A percentile compares a stretch with the other conserved stretches of the same genome.
Evolutionary conservation across 2,888 invertebrate genomes (phyloP).

Genomic region (Druceiella hillmani): DNA sequence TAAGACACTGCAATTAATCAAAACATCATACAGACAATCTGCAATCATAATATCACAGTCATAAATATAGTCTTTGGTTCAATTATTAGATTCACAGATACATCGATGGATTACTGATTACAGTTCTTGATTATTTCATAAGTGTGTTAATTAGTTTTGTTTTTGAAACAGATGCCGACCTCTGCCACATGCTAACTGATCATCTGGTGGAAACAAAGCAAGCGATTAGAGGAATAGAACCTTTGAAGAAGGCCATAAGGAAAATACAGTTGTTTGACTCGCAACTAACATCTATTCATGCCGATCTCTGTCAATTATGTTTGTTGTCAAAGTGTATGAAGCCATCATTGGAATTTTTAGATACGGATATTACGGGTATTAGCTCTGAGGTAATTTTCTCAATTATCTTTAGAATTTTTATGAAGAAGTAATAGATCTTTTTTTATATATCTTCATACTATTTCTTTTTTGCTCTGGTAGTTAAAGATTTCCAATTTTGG

Average conservation of each 20-base stretch:
- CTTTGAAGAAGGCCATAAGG: slow-evolving; percentile 77
- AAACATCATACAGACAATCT: too few species aligned
- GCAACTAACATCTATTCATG: slow-evolving; percentile 91
- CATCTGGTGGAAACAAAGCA: slow-evolving; percentile 72
- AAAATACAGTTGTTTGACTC: slow-evolving; percentile 84
- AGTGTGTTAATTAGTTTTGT: slow-evolving; percentile 8
- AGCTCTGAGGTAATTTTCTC: slow-evolving; percentile 64
- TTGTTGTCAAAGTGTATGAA: slow-evolving; percentile 87
- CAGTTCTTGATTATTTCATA: slow-evolving; percentile 4
- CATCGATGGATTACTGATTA: too few species aligned
- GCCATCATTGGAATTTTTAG: slow-evolving; percentile 81
- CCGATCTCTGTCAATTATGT: slow-evolving; percentile 89
- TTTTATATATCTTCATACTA: slow-evolving; percentile 7
- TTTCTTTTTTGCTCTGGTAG: too few species aligned
- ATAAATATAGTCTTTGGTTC: too few species aligned
- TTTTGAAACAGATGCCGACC: slow-evolving; percentile 69
- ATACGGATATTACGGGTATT: slow-evolving; percentile 88
- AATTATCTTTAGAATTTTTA: slow-evolving; percentile 12
- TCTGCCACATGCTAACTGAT: slow-evolving; percentile 79
- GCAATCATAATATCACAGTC: too few species aligned
- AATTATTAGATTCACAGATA: too few species aligned
- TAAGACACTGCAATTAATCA: too few species aligned
- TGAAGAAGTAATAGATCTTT: slow-evolving; percentile 8
- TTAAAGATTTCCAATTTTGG: too few species aligned
- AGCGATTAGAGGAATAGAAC: slow-evolving; percentile 76